A percentile compares a stretch with the other conserved stretches of the same genome.
Evolutionary conservation across 1,140 invertebrate genomes (phyloP).

Genomic region (Lepidurus packardi): DNA sequence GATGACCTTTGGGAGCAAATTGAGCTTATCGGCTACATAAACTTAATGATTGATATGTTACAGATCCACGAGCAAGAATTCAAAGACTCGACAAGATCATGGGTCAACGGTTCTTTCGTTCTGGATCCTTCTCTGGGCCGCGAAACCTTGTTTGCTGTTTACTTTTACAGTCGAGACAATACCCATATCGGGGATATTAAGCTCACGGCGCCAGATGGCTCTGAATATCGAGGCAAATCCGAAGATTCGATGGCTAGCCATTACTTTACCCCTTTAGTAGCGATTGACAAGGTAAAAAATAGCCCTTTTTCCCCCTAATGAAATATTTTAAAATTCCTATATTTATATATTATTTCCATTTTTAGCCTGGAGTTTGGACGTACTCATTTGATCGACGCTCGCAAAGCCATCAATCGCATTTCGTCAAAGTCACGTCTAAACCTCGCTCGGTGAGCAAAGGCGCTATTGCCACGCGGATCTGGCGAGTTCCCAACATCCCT

Average conservation of each 20-base stretch:
- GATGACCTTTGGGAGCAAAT: too few relatives aligned
- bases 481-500: slow-evolving; percentile 32
- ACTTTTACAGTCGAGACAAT: slow-evolving; percentile 40
- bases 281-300: slow-evolving; percentile 34
- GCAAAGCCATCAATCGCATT: slow-evolving; percentile 55
- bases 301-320: not conserved
- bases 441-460: slow-evolving; percentile 24
- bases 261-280: slow-evolving; percentile 34
- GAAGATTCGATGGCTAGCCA: slow-evolving; percentile 34
- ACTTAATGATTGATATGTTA: slow-evolving; percentile 16
- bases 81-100: slow-evolving; percentile 30
- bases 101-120: slow-evolving; percentile 37
- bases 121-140: slow-evolving; percentile 39
- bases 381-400: slow-evolving; percentile 53
- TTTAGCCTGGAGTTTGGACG: slow-evolving; percentile 53
- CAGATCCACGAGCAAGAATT: slow-evolving; percentile 37
- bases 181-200: slow-evolving; percentile 38
- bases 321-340: not conserved
- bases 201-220: slow-evolving; percentile 32
- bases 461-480: slow-evolving; percentile 33
- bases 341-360: slow-evolving; percentile 35
- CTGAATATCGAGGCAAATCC: slow-evolving; percentile 32
- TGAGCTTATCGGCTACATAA: too few relatives aligned
- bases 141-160: slow-evolving; percentile 38
- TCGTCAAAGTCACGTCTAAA: slow-evolving; percentile 45